A percentile compares a stretch with the other conserved stretches of the same genome.
phyloP scores from a whole-genome alignment of 2,888 invertebrate species.

The Sphecodes monilicornis region DNA sequence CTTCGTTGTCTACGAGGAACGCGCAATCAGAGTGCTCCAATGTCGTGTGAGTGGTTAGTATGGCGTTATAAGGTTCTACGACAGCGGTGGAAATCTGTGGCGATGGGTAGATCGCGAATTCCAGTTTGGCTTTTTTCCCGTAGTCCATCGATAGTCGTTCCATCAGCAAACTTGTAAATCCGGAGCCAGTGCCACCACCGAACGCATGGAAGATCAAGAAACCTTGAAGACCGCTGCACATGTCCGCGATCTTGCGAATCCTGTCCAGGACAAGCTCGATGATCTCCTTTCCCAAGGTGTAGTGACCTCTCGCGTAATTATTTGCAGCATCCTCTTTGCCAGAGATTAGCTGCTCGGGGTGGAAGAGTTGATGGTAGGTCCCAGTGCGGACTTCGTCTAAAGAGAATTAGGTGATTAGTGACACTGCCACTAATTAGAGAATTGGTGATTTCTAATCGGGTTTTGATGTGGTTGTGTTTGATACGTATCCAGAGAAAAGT shows the following conservation, averaged over 20 bases:
- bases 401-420: background rate
- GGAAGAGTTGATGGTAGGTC: constrained; percentile 88
- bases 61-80: constrained; percentile 96
- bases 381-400: constrained; percentile 86
- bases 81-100: constrained; percentile 93
- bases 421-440: no score
- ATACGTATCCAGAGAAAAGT: no score
- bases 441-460: no score
- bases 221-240: constrained; percentile 87
- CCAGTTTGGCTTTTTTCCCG: constrained; percentile 88
- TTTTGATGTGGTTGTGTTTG: no score
- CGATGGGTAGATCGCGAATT: constrained; percentile 89
- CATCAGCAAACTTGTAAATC: constrained; percentile 89
- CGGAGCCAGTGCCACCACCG: constrained; percentile 88
- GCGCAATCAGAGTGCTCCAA: constrained; percentile 88
- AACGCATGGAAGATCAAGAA: constrained; percentile 89
- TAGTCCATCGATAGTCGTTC: constrained; percentile 88
- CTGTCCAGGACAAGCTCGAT: constrained; percentile 86
- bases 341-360: constrained; percentile 89
- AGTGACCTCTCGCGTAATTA: constrained; percentile 89
- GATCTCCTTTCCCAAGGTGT: constrained; percentile 88
- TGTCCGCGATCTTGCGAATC: constrained; percentile 86
- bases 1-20: constrained; percentile 86
- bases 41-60: constrained; percentile 96
- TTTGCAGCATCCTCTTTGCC: constrained; percentile 90